These are phyloP conservation scores for Pararge aegeria DNA, from an alignment of 1,140 invertebrate genomes.

Conservation along the genomic window DNA sequence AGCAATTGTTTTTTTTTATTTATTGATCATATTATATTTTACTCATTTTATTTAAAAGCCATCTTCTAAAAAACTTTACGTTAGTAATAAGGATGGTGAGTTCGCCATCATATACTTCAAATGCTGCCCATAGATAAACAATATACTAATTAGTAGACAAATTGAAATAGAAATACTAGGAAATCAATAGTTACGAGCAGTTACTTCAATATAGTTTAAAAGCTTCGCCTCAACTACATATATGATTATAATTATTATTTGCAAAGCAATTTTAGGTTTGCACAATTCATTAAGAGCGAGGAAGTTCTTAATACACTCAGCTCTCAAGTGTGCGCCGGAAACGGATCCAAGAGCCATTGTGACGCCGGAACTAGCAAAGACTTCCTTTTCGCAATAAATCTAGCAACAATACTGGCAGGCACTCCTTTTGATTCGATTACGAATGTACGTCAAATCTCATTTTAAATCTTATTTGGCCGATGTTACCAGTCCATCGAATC, in stretches of 20 bases:
- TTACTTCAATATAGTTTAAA: neutral
- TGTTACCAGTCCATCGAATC: too few relatives aligned
- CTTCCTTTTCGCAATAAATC: conserved; percentile 45
- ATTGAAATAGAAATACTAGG: too few relatives aligned
- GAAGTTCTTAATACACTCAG: conserved; percentile 59
- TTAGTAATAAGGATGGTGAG: too few relatives aligned
- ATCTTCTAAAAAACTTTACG: too few relatives aligned
- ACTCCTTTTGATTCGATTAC: conserved; percentile 18
- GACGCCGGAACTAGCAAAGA: conserved; percentile 58
- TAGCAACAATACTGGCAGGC: conserved; percentile 20
- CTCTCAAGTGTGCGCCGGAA: conserved; percentile 58
- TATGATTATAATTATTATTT: conserved; percentile 1
- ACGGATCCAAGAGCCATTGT: conserved; percentile 57
- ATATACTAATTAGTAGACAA: too few relatives aligned
- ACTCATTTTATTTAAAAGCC: too few relatives aligned
- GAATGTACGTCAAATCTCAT: neutral
- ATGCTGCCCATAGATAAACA: too few relatives aligned
- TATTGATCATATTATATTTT: too few relatives aligned
- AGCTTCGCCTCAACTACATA: neutral
- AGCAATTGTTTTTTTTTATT: too few relatives aligned
- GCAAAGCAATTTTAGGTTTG: conserved; percentile 24
- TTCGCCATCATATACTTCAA: too few relatives aligned
- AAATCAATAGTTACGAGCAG: too few relatives aligned
- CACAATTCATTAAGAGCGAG: conserved; percentile 48
- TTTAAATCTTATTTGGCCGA: too few relatives aligned